Conservation (phyloP, 2,888 invertebrate species). For the Tenthredo livida region DNA sequence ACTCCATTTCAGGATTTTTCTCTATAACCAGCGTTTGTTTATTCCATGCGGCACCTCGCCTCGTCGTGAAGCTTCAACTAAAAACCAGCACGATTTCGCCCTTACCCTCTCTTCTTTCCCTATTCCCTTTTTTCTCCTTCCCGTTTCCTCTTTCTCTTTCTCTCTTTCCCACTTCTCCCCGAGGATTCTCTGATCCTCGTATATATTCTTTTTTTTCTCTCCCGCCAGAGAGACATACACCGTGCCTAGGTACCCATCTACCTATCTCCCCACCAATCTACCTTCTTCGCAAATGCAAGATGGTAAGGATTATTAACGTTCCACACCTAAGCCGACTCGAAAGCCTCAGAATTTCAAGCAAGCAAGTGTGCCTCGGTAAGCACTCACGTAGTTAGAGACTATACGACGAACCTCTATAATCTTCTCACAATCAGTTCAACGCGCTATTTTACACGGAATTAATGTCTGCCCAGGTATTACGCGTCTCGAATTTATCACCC, state of each 20-base stretch:
- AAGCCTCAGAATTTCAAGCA: background rate
- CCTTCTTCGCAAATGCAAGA: background rate
- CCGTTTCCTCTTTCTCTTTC: background rate
- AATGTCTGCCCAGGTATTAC: background rate
- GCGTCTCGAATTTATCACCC: background rate
- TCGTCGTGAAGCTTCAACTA: slow-evolving; percentile 12
- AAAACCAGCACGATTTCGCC: slow-evolving; percentile 33
- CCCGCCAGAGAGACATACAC: background rate
- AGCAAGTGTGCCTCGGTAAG: slow-evolving; percentile 6
- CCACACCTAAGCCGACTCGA: background rate
- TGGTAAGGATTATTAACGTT: slow-evolving; percentile 12
- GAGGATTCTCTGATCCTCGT: background rate
- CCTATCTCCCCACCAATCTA: background rate
- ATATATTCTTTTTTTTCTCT: background rate
- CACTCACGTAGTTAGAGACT: slow-evolving; percentile 28
- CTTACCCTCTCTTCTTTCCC: background rate
- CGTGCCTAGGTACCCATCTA: background rate
- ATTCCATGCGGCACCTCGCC: background rate
- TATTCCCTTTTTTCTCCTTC: background rate
- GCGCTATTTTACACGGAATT: slow-evolving; percentile 11
- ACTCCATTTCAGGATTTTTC: slow-evolving; percentile 37
- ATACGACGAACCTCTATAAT: slow-evolving; percentile 8
- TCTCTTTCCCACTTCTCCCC: background rate
- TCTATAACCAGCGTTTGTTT: slow-evolving; percentile 37
- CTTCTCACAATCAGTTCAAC: slow-evolving; percentile 13